Percentiles rank a stretch among this genome's conserved stretches.
Evolutionary conservation across 2,113 vertebrate species (phyloP).

Genomic region (Dromaius novaehollandiae): DNA sequence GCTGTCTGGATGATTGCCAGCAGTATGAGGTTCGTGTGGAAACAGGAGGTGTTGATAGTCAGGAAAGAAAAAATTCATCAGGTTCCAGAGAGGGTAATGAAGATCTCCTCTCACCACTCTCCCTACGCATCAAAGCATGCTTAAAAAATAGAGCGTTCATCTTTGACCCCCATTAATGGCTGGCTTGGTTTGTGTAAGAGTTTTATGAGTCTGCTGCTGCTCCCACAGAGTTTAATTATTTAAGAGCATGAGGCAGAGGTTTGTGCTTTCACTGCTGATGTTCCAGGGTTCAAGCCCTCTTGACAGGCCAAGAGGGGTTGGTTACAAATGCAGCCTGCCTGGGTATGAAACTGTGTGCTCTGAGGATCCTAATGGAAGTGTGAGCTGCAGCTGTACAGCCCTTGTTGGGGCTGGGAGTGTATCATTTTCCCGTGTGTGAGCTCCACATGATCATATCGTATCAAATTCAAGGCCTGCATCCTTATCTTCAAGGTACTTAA

Average conservation of each 20-base stretch:
- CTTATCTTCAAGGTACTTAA: neutral
- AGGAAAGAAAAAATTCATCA: slow-evolving; percentile 31
- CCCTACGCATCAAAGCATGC: slow-evolving; percentile 46
- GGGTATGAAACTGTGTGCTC: neutral
- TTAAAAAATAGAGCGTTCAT: slow-evolving; percentile 28
- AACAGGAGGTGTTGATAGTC: slow-evolving; percentile 47
- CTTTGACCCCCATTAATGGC: slow-evolving; percentile 68
- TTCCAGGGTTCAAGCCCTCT: slow-evolving; percentile 23
- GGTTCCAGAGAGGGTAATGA: slow-evolving; percentile 31
- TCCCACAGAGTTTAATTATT: slow-evolving; percentile 71
- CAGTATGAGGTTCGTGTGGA: neutral
- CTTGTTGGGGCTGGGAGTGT: neutral
- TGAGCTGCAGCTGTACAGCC: neutral
- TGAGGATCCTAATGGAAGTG: neutral
- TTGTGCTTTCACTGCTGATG: slow-evolving; percentile 32
- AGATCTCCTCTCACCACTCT: slow-evolving; percentile 38
- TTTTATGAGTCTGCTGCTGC: slow-evolving; percentile 58
- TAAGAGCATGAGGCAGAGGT: slow-evolving; percentile 27
- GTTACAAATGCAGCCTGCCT: neutral
- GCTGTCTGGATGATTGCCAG: neutral
- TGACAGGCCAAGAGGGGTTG: rapidly evolving
- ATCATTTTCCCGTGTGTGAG: neutral
- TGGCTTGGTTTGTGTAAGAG: slow-evolving; percentile 49
- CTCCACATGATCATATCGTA: rapidly evolving
- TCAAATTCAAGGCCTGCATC: neutral